phyloP scores from a whole-genome alignment of 1,140 invertebrate genomes.

The Pseudobourletiella spinata region DNA sequence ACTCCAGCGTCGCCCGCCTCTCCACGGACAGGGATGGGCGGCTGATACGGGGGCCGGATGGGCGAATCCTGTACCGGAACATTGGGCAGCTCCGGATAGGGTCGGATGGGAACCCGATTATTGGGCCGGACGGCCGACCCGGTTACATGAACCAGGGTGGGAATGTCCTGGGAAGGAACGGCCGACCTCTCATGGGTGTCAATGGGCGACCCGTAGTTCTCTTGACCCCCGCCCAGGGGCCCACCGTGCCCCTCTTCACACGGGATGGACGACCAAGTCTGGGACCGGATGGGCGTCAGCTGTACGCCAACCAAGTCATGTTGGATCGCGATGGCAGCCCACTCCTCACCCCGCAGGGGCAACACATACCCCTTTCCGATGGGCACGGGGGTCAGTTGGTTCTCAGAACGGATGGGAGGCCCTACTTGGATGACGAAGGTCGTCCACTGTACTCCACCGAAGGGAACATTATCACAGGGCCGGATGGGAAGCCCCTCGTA shows the following conservation, averaged over 20 bases:
- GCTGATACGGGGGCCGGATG: background rate
- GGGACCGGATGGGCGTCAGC: background rate
- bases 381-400: background rate
- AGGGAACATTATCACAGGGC: background rate
- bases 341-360: background rate
- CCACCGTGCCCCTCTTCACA: background rate
- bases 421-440: background rate
- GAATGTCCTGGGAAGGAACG: background rate
- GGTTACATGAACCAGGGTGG: background rate
- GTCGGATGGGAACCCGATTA: background rate
- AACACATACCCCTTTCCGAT: background rate
- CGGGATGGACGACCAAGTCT: background rate
- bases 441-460: background rate
- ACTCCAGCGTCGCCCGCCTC: background rate
- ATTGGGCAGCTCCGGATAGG: background rate
- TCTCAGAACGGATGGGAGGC: background rate
- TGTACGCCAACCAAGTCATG: background rate
- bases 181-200: background rate
- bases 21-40: background rate
- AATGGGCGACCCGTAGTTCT: background rate
- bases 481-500: background rate
- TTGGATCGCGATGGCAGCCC: background rate
- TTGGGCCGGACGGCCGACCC: background rate
- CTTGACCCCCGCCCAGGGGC: background rate
- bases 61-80: background rate